These are phyloP conservation scores for Shargacucullia verbasci DNA, from an alignment of 2,888 invertebrate genomes.

Conservation along the genomic window DNA sequence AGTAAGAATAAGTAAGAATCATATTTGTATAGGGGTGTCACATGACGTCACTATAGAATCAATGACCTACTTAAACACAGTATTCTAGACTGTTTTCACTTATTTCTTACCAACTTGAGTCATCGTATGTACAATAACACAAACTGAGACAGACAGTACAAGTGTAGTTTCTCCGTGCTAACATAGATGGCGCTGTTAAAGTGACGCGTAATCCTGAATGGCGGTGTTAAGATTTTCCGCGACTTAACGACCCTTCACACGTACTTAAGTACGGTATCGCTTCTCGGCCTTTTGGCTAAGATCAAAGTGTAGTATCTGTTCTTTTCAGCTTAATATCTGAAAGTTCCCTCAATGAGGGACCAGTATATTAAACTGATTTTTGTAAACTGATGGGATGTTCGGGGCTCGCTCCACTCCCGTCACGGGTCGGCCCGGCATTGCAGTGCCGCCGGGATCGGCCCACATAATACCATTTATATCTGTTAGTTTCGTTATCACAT, in stretches of 20 bases:
- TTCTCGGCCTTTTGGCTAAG: slow-evolving; percentile 51
- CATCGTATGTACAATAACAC: not conserved
- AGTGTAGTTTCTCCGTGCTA: slow-evolving; percentile 6
- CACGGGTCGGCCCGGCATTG: slow-evolving; percentile 55
- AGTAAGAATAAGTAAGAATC: too few species aligned
- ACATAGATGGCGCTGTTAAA: slow-evolving; percentile 44
- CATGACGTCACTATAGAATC: not conserved
- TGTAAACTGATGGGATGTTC: slow-evolving; percentile 46
- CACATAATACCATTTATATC: slow-evolving; percentile 16
- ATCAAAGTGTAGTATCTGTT: slow-evolving; percentile 52
- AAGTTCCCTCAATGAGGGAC: slow-evolving; percentile 54
- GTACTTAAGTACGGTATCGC: not conserved
- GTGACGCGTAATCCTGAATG: slow-evolving; percentile 27
- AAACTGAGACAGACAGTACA: not conserved
- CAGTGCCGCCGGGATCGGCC: slow-evolving; percentile 54
- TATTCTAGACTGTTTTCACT: not conserved
- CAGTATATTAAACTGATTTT: slow-evolving; percentile 55
- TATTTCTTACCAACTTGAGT: not conserved
- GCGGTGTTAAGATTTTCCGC: slow-evolving; percentile 43
- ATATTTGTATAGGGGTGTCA: too few species aligned
- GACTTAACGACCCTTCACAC: slow-evolving; percentile 11
- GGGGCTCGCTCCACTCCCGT: slow-evolving; percentile 56
- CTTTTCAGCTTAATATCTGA: slow-evolving; percentile 57
- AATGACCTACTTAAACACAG: not conserved
- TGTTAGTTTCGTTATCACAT: too few species aligned